These are phyloP conservation scores for Orchesellides sinensis DNA, from an alignment of 2,888 invertebrate species.

Conservation along the genomic window DNA sequence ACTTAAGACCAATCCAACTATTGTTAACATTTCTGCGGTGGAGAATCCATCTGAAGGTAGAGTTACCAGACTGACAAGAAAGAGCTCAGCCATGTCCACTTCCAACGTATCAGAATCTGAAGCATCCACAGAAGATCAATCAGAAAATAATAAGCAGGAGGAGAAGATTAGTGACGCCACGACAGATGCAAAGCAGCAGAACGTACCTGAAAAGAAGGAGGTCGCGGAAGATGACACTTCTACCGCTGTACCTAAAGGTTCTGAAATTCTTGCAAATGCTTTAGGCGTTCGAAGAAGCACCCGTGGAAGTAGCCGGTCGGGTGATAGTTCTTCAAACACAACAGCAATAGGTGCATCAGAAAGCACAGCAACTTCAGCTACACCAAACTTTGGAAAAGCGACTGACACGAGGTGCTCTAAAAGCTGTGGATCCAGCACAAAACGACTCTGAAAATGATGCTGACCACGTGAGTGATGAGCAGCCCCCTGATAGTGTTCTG, in stretches of 20 bases:
- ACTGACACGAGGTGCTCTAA: constrained; percentile 42
- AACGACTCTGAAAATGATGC: constrained; percentile 32
- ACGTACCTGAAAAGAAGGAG: constrained; percentile 53
- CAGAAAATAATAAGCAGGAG: constrained; percentile 49
- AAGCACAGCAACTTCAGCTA: background rate
- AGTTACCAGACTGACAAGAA: constrained; percentile 46
- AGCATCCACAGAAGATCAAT: constrained; percentile 38
- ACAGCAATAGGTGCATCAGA: background rate
- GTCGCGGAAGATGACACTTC: constrained; percentile 49
- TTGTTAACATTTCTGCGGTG: constrained; percentile 65
- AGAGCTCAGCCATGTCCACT: constrained; percentile 35
- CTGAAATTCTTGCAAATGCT: constrained; percentile 71
- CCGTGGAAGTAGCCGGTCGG: constrained; percentile 44
- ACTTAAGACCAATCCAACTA: constrained; percentile 72
- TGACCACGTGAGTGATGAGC: constrained; percentile 42
- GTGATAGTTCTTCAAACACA: constrained; percentile 2
- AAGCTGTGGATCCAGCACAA: background rate
- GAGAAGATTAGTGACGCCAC: constrained; percentile 11
- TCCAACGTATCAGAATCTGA: constrained; percentile 47
- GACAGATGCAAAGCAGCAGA: constrained; percentile 26
- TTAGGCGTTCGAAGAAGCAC: constrained; percentile 66
- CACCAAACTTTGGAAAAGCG: constrained; percentile 50
- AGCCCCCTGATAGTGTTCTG: constrained; percentile 46
- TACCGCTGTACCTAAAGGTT: constrained; percentile 37
- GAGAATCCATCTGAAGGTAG: constrained; percentile 22